Evolutionary conservation across 2,888 invertebrate species (phyloP), one percentile per base, ranked within the genome.

Genomic region (Shargacucullia verbasci): DNA sequence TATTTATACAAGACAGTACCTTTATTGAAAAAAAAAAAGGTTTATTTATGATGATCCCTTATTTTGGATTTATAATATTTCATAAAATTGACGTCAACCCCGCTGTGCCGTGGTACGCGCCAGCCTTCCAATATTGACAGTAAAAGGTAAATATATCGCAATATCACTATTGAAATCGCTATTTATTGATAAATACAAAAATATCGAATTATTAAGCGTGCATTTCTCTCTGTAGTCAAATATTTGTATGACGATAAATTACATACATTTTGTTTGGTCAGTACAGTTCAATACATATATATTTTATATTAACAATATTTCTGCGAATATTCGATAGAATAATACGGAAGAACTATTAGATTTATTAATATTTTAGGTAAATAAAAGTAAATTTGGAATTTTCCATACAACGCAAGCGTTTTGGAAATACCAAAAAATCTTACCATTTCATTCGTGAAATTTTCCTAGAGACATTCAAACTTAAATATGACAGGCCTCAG

Each of bases 181-280:
- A 45, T 65, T 65, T 57, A 65, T 15, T 34, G 40, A 71, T 8
- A 45, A 37, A 56, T 71, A 57, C 9, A 71, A 65, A 71, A 65
- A 71, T 70, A 48, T 57, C 11, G 34, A 56, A 44, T 45, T 33
- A 69, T 10, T 43, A 63, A 37, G 58, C 58, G 37, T 57, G 47
- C 48, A 20, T 37, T 56, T 71, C 70, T 64, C 56, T 70, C 46
- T 44, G 56, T 46, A 14, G 9, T 39, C 8, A 31, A 47, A 35
- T 37, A 47, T 62, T 47, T 48, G 20, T n/a, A 13, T 14, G 13
- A 25, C 20, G 29, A 41, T 39, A 48, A 13, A 13, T 25, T 56
- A 64, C 13, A 11, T 45, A 15, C 27, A 46, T 35, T 34, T 12
- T 34, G 9, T 27, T 53, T 70, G 47, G 48, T 48, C 48, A 40